Base-by-base conservation (phyloP, 2,888 invertebrate genomes). In the Mythimna loreyi region DNA sequence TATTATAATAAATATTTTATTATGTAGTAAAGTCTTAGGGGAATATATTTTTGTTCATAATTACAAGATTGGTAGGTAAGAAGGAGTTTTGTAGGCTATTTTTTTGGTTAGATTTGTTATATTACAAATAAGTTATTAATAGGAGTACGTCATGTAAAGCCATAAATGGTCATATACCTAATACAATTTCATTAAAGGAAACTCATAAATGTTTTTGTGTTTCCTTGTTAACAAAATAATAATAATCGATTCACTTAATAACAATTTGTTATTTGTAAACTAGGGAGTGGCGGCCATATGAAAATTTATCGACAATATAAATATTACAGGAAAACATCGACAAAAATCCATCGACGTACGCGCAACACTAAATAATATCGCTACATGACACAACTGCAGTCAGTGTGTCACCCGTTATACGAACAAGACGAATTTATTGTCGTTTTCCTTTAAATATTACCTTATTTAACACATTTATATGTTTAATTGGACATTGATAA, bases 311-410 rank as follows among this genome's bases (percentile, higher is more conserved):
- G 72, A 75, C 11, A 52, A 0, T 43, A 33, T 21, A 8, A 45
- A 33, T 33, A 45, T 60, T 25, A n/a, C 16, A 58, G 71, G 68
- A 69, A 59, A 65, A 64, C 33, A 78, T 75, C 78, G 80, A 71
- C 80, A 80, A 69, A n/a, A 80, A 62, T 50, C 47, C 23, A 61
- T 70, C 73, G 75, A 69, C 69, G 36, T 30, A 28, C n/a, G 67
- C 64, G 28, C 83, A 60, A 60, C 83, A 78, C 84, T 85, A 81
- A 62, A 83, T 61, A 75, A 74, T 84, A 84, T 84, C 85, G 65
- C 68, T 65, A 63, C 78, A 68, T 83, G 78, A 78, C 79, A 84
- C 75, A 74, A 79, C 81, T 75, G 84, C 84, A 85, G 82, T 84
- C 75, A 75, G 72, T 86, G 85, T 85, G 86, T 83, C 83, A 83